Percentiles rank a stretch among this genome's conserved stretches.
phyloP scores from a whole-genome alignment of 2,797 vertebrate genomes.

The Psittacula derbiana region DNA sequence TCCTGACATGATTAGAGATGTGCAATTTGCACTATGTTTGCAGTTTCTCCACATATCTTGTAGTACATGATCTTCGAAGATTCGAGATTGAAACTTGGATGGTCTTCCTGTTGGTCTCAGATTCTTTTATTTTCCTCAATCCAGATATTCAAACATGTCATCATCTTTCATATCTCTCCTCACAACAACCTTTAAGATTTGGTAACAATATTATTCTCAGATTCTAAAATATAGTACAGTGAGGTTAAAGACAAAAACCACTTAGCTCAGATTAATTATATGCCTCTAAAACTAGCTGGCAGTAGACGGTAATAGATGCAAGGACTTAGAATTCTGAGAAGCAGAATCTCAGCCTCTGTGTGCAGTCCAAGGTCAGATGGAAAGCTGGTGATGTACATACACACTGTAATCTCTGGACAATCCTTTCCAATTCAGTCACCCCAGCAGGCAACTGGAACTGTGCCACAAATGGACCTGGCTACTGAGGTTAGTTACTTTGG shows the following conservation, averaged over 20 bases:
- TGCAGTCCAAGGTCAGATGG: neutral
- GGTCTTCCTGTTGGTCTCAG: neutral
- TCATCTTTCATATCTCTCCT: neutral
- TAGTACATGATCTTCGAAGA: neutral
- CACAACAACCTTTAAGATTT: neutral
- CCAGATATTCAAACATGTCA: neutral
- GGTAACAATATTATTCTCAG: neutral
- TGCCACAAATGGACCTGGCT: neutral
- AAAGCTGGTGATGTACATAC: neutral
- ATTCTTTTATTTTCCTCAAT: neutral
- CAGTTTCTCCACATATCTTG: neutral
- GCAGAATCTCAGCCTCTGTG: neutral
- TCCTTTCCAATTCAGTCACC: neutral
- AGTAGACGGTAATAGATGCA: neutral
- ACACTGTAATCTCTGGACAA: neutral
- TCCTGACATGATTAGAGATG: neutral
- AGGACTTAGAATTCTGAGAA: neutral
- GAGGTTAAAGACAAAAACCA: neutral
- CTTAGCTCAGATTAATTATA: neutral
- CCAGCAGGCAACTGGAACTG: neutral
- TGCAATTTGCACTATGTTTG: neutral
- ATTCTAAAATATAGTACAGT: neutral
- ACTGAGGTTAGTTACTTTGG: neutral
- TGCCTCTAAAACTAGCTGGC: neutral
- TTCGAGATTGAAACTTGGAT: neutral